A percentile compares a stretch with the other conserved stretches of the same genome.
Conservation (phyloP, 2,113 vertebrate genomes). For the Sakesphorus luctuosus region DNA sequence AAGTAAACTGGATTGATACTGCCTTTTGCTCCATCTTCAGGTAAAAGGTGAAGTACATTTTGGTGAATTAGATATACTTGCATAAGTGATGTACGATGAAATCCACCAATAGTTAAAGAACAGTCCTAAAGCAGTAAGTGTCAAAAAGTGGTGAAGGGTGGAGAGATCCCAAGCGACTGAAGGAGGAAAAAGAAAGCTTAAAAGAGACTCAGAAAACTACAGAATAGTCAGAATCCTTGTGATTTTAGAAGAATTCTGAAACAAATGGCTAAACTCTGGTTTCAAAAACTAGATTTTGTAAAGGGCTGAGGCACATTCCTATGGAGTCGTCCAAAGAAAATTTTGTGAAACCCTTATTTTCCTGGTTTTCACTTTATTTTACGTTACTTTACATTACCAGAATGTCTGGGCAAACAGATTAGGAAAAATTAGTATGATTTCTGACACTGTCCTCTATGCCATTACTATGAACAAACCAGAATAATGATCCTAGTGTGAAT, state of each 20-base stretch:
- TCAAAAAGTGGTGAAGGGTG: not conserved
- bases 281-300: not conserved
- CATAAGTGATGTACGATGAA: not conserved
- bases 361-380: accelerated
- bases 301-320: not conserved
- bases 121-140: accelerated
- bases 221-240: not conserved
- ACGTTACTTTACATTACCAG: not conserved
- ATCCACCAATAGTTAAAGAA: not conserved
- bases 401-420: not conserved
- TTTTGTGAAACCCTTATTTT: not conserved
- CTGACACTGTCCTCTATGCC: not conserved
- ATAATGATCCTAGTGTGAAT: not conserved
- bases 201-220: not conserved
- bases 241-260: not conserved
- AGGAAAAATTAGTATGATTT: not conserved
- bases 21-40: not conserved
- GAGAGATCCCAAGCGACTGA: not conserved
- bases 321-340: not conserved
- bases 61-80: not conserved
- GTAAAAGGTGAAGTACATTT: not conserved
- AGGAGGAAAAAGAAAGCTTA: not conserved
- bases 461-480: not conserved
- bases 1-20: not conserved
- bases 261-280: not conserved